Evolutionary conservation across 1,140 invertebrate species (phyloP).

Genomic region (Megalopta genalis): DNA sequence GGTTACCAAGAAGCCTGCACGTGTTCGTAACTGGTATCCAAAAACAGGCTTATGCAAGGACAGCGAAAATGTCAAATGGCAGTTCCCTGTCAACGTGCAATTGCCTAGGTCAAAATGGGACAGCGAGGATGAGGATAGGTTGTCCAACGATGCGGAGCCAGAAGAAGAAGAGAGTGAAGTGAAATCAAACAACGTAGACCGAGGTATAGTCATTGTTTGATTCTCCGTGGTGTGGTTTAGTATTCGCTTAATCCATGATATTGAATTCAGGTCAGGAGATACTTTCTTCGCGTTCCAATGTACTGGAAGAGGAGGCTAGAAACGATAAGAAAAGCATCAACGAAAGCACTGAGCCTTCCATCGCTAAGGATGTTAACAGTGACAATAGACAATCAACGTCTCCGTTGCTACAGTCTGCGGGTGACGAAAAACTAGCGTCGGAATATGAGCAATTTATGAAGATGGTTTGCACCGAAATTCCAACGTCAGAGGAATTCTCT

Average conservation of each 20-base stretch:
- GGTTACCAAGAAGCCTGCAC: background rate
- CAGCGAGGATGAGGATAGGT: constrained; percentile 72
- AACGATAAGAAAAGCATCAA: background rate
- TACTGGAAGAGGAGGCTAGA: constrained; percentile 22
- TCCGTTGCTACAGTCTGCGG: constrained; percentile 35
- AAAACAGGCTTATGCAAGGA: constrained; percentile 26
- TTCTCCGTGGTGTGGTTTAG: background rate
- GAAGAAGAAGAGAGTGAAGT: constrained; percentile 11
- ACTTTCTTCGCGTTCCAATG: constrained; percentile 26
- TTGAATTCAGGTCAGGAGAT: constrained; percentile 35
- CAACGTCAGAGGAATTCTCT: constrained; percentile 20
- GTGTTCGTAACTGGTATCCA: constrained; percentile 57
- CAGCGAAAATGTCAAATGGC: constrained; percentile 17
- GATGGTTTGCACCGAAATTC: constrained; percentile 71
- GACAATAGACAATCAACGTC: constrained; percentile 37
- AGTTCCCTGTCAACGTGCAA: constrained; percentile 60
- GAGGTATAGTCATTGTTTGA: background rate
- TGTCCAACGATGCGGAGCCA: background rate
- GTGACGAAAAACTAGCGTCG: constrained; percentile 74
- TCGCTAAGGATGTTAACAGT: constrained; percentile 35
- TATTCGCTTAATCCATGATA: background rate
- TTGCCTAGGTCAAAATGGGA: constrained; percentile 77
- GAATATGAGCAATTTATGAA: constrained; percentile 79
- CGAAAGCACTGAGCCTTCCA: constrained; percentile 38
- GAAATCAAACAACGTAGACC: background rate